phyloP scores from a whole-genome alignment of 2,113 vertebrate genomes.

The Trogon surrucura region DNA sequence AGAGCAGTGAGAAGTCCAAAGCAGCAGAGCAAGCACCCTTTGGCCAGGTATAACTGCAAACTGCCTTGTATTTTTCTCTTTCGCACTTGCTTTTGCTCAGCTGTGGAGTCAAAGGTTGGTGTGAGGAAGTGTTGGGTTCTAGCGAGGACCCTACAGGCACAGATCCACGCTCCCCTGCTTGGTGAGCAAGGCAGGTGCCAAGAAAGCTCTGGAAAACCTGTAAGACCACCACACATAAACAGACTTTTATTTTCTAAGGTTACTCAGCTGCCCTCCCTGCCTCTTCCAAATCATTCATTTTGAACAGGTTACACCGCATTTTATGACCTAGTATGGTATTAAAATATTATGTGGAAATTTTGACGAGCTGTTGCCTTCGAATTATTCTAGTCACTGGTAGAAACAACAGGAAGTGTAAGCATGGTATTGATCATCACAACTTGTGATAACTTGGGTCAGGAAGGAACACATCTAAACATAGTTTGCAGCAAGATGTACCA shows the following conservation, averaged over 20 bases:
- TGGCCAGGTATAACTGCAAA: background rate
- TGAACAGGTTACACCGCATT: background rate
- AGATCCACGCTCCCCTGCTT: background rate
- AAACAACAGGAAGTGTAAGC: slow-evolving; percentile 7
- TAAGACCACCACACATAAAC: background rate
- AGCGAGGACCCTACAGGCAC: background rate
- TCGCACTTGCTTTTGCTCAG: background rate
- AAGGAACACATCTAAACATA: background rate
- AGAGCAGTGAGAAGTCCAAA: background rate
- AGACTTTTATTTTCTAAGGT: background rate
- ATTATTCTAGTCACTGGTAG: background rate
- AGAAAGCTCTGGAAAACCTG: background rate
- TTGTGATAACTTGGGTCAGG: background rate
- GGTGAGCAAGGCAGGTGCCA: background rate
- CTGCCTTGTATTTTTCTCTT: background rate
- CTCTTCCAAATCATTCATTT: background rate
- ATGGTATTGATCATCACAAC: background rate
- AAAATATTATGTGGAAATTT: background rate
- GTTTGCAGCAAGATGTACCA: background rate
- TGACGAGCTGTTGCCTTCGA: background rate
- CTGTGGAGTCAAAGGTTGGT: background rate
- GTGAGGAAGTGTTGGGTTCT: background rate
- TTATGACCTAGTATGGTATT: background rate
- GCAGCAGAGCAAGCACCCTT: background rate
- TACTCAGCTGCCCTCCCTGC: background rate